Conservation (phyloP, 1,140 invertebrate genomes). For the Heliconius melpomene region DNA sequence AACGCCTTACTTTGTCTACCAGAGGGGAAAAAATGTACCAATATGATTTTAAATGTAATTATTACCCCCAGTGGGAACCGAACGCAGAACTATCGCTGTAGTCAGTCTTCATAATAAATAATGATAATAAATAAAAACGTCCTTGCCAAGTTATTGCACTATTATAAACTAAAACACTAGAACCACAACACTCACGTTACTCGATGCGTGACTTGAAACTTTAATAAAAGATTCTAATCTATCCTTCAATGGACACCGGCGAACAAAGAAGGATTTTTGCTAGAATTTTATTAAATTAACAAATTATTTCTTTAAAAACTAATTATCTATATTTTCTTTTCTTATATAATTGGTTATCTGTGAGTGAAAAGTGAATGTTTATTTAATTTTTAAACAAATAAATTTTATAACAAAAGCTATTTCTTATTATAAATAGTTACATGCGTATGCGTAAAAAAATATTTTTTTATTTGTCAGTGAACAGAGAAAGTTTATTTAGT, state of each 20-base stretch:
- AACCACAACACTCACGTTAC: conserved; percentile 27
- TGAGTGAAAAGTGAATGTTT: neutral
- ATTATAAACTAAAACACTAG: conserved; percentile 2
- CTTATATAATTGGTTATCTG: neutral
- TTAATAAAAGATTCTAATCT: conserved; percentile 55
- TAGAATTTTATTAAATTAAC: neutral
- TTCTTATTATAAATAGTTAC: neutral
- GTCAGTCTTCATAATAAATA: neutral
- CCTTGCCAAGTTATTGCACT: conserved; percentile 19
- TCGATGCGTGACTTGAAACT: conserved; percentile 57
- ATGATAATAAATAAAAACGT: conserved; percentile 2
- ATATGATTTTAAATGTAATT: no score
- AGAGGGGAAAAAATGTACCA: no score
- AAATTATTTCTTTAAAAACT: neutral
- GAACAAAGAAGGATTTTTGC: conserved; percentile 42
- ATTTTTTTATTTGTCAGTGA: neutral
- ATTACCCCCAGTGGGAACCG: no score
- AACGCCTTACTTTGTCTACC: no score
- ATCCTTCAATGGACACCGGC: conserved; percentile 45
- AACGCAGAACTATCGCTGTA: no score
- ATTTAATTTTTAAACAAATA: neutral
- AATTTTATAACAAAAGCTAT: neutral
- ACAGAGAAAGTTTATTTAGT: neutral
- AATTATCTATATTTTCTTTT: neutral
- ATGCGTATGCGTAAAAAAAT: no score